phyloP scores from a whole-genome alignment of 2,797 vertebrate species.

The Apogon talboti region DNA sequence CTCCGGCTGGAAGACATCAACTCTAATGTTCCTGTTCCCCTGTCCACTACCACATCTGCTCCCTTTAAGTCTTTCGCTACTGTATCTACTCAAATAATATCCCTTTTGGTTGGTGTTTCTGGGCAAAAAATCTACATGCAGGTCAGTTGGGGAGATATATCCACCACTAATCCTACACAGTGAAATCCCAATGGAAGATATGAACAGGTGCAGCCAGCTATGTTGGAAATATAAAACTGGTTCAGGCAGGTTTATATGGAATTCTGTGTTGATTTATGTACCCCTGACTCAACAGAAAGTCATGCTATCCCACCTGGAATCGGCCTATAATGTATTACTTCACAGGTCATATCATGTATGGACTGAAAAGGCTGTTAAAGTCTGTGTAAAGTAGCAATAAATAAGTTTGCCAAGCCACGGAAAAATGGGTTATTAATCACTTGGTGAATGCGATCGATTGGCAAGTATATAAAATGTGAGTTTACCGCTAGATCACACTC shows the following conservation, averaged over 20 bases:
- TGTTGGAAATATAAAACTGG: constrained; percentile 20
- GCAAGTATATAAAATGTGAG: no score
- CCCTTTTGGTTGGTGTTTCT: constrained; percentile 10
- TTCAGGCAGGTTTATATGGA: constrained; percentile 36
- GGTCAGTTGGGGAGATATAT: constrained; percentile 21
- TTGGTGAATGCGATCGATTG: no score
- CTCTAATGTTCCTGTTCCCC: constrained; percentile 15
- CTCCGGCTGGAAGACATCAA: constrained; percentile 17
- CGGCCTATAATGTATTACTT: constrained; percentile 7
- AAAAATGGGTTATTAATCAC: no score
- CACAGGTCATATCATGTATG: neutral
- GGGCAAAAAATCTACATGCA: neutral
- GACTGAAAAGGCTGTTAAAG: constrained; percentile 11
- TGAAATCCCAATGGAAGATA: constrained; percentile 5
- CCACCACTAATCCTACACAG: neutral
- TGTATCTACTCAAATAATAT: constrained; percentile 12
- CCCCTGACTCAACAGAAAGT: constrained; percentile 10
- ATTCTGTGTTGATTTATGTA: constrained; percentile 31
- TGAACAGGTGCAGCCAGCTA: constrained; percentile 42
- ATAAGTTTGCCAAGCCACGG: no score
- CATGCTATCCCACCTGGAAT: constrained; percentile 21
- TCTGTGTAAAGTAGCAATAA: no score
- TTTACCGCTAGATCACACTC: no score
- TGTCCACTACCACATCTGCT: constrained; percentile 27
- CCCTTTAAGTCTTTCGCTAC: neutral